Evolutionary conservation across 2,888 invertebrate genomes (phyloP).

Genomic region (Norana najaformis): DNA sequence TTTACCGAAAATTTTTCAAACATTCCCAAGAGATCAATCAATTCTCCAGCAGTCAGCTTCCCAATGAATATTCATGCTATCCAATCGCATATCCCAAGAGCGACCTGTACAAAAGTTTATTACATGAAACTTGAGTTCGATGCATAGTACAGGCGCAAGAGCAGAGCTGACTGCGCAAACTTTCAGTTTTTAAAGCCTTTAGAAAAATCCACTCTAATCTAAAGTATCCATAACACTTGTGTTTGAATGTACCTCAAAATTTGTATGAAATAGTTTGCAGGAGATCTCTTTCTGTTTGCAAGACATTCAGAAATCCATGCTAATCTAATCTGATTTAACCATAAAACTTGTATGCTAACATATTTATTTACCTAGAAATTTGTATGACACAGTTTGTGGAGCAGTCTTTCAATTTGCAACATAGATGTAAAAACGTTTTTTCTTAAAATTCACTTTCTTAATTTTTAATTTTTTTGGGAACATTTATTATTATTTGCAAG

Average conservation of each 20-base stretch:
- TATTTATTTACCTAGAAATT: too few relatives aligned
- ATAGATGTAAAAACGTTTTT: background rate
- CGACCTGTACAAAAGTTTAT: background rate
- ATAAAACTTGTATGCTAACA: too few relatives aligned
- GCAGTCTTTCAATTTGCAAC: too few relatives aligned
- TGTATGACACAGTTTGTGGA: too few relatives aligned
- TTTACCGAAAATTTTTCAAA: background rate
- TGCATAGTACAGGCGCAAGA: background rate
- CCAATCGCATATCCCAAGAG: background rate
- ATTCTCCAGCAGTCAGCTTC: constrained; percentile 2
- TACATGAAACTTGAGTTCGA: background rate
- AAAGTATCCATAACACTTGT: too few relatives aligned
- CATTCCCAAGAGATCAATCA: constrained; percentile 13
- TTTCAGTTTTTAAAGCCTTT: too few relatives aligned
- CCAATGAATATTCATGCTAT: constrained; percentile 5
- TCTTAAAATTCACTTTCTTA: background rate
- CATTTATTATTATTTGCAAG: background rate
- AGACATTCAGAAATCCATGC: too few relatives aligned
- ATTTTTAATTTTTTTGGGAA: background rate
- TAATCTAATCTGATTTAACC: too few relatives aligned
- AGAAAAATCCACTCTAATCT: too few relatives aligned
- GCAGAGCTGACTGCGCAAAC: background rate
- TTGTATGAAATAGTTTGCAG: too few relatives aligned
- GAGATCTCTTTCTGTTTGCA: too few relatives aligned
- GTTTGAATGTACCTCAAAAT: too few relatives aligned